Conservation (phyloP, 2,888 invertebrate species). For the Diloba caeruleocephala region DNA sequence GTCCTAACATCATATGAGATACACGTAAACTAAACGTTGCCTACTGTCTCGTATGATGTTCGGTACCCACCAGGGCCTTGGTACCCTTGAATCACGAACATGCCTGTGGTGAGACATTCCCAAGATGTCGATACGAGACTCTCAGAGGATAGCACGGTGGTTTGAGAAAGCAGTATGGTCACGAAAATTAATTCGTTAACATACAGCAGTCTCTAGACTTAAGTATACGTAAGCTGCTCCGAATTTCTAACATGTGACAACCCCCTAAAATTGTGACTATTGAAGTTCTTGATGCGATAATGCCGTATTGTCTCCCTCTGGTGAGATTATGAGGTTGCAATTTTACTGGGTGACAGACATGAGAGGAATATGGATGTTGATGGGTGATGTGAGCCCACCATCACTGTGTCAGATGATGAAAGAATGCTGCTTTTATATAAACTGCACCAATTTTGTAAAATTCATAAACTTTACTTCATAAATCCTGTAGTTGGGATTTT, state of each 20-base stretch:
- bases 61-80: constrained; percentile 64
- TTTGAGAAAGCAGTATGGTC: constrained; percentile 82
- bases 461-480: constrained; percentile 11
- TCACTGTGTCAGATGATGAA: constrained; percentile 56
- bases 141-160: constrained; percentile 74
- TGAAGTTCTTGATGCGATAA: constrained; percentile 23
- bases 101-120: constrained; percentile 61
- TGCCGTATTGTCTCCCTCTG: constrained; percentile 24
- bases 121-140: constrained; percentile 62
- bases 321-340: constrained; percentile 66
- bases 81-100: constrained; percentile 15
- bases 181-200: constrained; percentile 73
- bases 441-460: constrained; percentile 12
- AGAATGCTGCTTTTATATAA: neutral
- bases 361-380: constrained; percentile 74
- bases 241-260: constrained; percentile 73
- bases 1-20: constrained; percentile 64
- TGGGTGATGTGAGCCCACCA: constrained; percentile 73
- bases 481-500: neutral
- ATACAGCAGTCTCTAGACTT: constrained; percentile 85
- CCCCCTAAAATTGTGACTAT: constrained; percentile 76
- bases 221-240: constrained; percentile 78
- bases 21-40: constrained; percentile 41
- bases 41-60: constrained; percentile 63
- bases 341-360: constrained; percentile 74